Conservation (phyloP, 2,888 invertebrate species). For the Euclidia mi region DNA sequence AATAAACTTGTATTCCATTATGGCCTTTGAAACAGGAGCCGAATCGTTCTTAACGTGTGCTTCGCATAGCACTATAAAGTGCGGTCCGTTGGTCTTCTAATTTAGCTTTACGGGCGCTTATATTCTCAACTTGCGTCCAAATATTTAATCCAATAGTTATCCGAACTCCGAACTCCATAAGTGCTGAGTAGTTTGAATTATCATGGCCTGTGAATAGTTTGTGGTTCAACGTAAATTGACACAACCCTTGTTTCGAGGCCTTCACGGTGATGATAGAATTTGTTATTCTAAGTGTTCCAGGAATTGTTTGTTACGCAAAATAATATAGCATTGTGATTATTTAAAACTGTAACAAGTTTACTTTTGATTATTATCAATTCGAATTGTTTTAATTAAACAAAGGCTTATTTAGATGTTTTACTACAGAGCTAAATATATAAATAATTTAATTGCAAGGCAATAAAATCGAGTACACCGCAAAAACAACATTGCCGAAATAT, state of each 20-base stretch:
- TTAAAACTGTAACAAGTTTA: neutral
- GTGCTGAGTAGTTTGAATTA: conserved; percentile 25
- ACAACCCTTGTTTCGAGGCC: neutral
- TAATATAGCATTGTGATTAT: neutral
- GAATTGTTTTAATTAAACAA: too few relatives aligned
- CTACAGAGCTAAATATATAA: too few relatives aligned
- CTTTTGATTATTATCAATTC: too few relatives aligned
- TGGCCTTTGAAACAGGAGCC: conserved; percentile 29
- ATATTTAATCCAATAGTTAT: conserved; percentile 56
- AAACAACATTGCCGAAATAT: neutral
- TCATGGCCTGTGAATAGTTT: conserved; percentile 16
- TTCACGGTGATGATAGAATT: neutral
- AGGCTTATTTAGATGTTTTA: too few relatives aligned
- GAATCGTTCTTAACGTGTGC: conserved; percentile 49
- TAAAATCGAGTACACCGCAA: too few relatives aligned
- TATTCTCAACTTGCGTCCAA: conserved; percentile 60
- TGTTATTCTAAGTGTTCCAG: neutral
- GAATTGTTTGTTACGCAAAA: neutral
- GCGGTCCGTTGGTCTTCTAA: conserved; percentile 61
- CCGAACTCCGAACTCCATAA: conserved; percentile 31
- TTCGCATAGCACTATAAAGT: conserved; percentile 62
- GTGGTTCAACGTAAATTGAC: neutral
- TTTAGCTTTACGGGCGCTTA: conserved; percentile 63
- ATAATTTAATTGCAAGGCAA: too few relatives aligned
- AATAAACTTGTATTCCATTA: conserved; percentile 35